Base-by-base conservation (phyloP, 2,888 invertebrate species). In the Nomada fabriciana region DNA sequence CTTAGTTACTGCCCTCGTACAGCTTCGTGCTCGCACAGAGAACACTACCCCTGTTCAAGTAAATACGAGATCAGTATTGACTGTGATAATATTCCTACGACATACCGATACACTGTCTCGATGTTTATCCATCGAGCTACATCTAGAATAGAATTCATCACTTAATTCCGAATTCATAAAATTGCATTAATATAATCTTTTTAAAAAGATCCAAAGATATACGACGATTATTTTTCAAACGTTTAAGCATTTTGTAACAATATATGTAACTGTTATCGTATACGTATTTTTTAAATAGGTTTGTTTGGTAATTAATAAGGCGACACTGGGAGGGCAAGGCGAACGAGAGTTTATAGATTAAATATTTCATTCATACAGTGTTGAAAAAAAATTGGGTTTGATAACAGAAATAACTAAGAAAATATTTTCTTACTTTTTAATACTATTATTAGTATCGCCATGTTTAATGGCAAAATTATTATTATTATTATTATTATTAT, bases 1-100 rank as follows among this genome's bases (percentile, higher is more conserved):
- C 63, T 73, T 73, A 57, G 63, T 76, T 76, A 57, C 64, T 47
- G 47, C 50, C 61, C 42, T 64, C 50, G 71, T 73, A 64, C 42
- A 57, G 36, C 60, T 60, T 50, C 50, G 47, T n/a, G 23, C 25
- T 25, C 20, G 18, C 36, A 13, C 43, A 9, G 13, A 3, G 4
- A 20, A 57, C 20, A 52, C 36, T 29, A 15, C 47, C 3, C 15
- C 63, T 2, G 63, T 20, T 64, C 50, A 20, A 59, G 36, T 74
- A 74, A 74, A 76, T 57, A 74, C 57, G 15, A 47, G 25, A 1
- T 5, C 36, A 0, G 18, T 64, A 73, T 76, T 63, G 57, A 50
- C 50, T 25, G 36, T 55, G 74, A 72, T 63, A 63, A 64, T 73
- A 63, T 74, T 50, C 47, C 47, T 25, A n/a, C 15, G 29, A 63